Percentiles rank a stretch among this genome's conserved stretches.
Conservation (phyloP, 2,888 invertebrate genomes). For the Pristionchus entomophagus region DNA sequence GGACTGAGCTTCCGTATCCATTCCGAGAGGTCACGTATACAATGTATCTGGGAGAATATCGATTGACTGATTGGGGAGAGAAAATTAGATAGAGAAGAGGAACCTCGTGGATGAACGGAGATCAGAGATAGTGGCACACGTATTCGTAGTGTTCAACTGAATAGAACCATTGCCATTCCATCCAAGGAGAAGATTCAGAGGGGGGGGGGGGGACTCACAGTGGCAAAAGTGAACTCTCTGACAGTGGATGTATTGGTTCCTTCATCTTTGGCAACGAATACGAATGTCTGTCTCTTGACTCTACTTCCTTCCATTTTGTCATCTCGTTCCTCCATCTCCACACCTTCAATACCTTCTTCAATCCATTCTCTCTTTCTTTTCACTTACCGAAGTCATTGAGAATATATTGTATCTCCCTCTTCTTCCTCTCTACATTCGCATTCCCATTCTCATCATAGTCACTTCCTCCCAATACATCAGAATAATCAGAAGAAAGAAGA, state of each 20-base stretch:
- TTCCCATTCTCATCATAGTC: conserved; percentile 18
- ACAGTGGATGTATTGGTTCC: conserved; percentile 62
- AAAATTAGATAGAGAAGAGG: conserved; percentile 89
- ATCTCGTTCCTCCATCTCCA: conserved; percentile 15
- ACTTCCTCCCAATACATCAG: background rate
- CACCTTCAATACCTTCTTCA: background rate
- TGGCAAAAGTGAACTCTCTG: conserved; percentile 57
- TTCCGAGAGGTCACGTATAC: conserved; percentile 87
- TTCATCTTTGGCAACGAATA: conserved; percentile 64
- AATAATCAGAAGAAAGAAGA: conserved; percentile 29
- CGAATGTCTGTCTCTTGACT: conserved; percentile 50
- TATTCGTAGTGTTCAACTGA: conserved; percentile 83
- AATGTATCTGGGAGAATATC: conserved; percentile 82
- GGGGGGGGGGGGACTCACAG: background rate
- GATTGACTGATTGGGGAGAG: conserved; percentile 79
- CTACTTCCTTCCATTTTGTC: background rate
- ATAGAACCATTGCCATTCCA: background rate
- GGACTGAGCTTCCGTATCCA: conserved; percentile 81
- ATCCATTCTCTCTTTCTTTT: background rate
- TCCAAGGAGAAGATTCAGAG: background rate
- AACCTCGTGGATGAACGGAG: conserved; percentile 82
- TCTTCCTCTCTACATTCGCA: background rate
- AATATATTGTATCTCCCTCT: background rate
- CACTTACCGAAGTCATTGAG: background rate
- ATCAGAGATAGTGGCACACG: conserved; percentile 80